phyloP scores from a whole-genome alignment of 2,888 invertebrate genomes.

The Plebejus melissa region DNA sequence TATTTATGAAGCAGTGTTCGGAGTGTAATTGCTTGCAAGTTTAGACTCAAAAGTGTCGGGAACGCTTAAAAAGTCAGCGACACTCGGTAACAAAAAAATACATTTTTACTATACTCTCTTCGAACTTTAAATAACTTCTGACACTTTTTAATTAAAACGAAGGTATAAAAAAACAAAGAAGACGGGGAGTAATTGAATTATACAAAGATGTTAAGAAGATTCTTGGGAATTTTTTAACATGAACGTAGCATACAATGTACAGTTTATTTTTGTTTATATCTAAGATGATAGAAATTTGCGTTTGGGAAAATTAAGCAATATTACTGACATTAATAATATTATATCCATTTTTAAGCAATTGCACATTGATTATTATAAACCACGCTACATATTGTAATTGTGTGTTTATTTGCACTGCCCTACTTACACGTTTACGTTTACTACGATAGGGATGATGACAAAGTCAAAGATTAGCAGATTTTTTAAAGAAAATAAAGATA shows the following conservation, averaged over 20 bases:
- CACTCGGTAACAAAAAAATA: constrained; percentile 3
- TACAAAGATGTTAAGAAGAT: not conserved
- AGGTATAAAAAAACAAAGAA: constrained; percentile 1
- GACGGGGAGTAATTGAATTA: not conserved
- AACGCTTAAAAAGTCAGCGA: constrained; percentile 22
- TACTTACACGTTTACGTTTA: no score
- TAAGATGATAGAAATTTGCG: no score
- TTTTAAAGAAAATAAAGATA: no score
- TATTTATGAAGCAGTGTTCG: constrained; percentile 20
- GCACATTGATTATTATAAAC: no score
- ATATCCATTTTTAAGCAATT: no score
- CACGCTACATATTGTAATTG: not conserved
- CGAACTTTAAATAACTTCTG: constrained; percentile 20
- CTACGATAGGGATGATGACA: no score
- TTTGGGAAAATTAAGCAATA: not conserved
- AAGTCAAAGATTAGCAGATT: no score
- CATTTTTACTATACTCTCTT: constrained; percentile 9
- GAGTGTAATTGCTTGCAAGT: constrained; percentile 24
- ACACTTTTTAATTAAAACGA: constrained; percentile 17
- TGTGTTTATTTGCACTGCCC: not conserved
- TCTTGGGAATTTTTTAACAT: not conserved
- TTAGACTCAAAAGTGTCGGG: constrained; percentile 24
- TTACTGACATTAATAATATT: not conserved
- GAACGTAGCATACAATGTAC: not conserved
- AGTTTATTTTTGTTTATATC: not conserved